These are phyloP conservation scores for Cheilinus undulatus DNA, from an alignment of 2,113 vertebrate genomes.

Conservation along the genomic window DNA sequence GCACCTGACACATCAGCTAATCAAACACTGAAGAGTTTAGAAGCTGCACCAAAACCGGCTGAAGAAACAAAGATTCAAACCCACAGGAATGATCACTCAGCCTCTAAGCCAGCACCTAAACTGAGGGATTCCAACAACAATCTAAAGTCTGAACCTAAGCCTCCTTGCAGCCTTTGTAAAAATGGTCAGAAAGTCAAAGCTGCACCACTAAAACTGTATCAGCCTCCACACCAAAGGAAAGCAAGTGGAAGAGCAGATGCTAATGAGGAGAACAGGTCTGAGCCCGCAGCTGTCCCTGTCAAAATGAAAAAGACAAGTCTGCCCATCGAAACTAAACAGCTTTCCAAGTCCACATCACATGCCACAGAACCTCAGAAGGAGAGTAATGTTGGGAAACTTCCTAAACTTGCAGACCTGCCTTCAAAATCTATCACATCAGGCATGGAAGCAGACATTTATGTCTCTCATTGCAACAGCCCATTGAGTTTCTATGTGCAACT, in stretches of 20 bases:
- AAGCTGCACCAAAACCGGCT: not conserved
- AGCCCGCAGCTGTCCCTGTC: not conserved
- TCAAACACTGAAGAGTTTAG: not conserved
- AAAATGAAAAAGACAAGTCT: not conserved
- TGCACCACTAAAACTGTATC: slow-evolving; percentile 45
- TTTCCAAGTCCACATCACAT: not conserved
- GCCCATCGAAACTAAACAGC: not conserved
- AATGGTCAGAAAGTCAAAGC: slow-evolving; percentile 35
- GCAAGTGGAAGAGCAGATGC: not conserved
- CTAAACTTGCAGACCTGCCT: slow-evolving; percentile 81
- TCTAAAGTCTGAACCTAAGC: slow-evolving; percentile 8
- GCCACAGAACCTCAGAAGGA: slow-evolving; percentile 14
- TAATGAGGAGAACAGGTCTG: not conserved
- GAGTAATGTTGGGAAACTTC: slow-evolving; percentile 30
- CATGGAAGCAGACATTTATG: slow-evolving; percentile 83
- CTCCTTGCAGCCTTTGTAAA: not conserved
- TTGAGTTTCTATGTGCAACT: slow-evolving; percentile 92
- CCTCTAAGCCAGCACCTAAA: not conserved
- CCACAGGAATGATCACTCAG: not conserved
- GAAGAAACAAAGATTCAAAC: slow-evolving; percentile 7
- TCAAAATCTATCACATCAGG: slow-evolving; percentile 79
- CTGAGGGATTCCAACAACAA: slow-evolving; percentile 2
- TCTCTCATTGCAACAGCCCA: slow-evolving; percentile 87
- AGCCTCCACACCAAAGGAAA: slow-evolving; percentile 61
- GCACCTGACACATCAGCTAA: slow-evolving; percentile 22